These are phyloP conservation scores for Orchestia grillus DNA, from an alignment of 1,140 invertebrate species.

Conservation along the genomic window DNA sequence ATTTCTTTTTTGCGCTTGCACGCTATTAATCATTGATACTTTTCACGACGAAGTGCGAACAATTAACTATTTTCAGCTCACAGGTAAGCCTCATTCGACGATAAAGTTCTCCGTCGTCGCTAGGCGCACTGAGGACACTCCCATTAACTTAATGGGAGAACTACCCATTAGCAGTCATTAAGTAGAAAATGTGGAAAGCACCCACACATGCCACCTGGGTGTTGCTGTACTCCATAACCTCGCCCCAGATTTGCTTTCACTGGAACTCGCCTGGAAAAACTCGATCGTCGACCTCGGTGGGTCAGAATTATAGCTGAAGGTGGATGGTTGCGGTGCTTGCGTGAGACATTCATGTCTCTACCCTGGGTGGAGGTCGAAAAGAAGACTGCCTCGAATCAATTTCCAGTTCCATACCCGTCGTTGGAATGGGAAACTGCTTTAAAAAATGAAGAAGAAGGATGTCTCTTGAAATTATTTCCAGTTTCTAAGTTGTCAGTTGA, in stretches of 20 bases:
- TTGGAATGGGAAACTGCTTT: too few species aligned
- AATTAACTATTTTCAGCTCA: neutral
- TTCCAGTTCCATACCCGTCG: neutral
- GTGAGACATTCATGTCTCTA: neutral
- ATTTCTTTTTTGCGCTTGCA: neutral
- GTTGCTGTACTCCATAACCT: neutral
- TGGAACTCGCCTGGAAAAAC: neutral
- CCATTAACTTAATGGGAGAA: neutral
- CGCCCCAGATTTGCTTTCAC: neutral
- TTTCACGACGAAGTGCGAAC: too few species aligned
- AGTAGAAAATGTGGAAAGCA: neutral
- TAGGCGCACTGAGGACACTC: neutral
- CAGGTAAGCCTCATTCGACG: neutral
- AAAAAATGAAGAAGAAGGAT: too few species aligned
- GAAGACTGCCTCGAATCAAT: conserved; percentile 7
- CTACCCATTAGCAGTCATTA: neutral
- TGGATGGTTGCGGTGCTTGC: neutral
- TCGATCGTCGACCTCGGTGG: neutral
- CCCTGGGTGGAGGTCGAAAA: neutral
- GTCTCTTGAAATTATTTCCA: too few species aligned
- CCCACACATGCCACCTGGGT: neutral
- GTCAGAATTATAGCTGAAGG: neutral
- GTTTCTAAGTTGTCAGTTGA: too few species aligned
- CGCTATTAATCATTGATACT: neutral
- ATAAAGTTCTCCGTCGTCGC: neutral